phyloP scores from a whole-genome alignment of 2,797 vertebrate species.

The Garrulus glandarius region DNA sequence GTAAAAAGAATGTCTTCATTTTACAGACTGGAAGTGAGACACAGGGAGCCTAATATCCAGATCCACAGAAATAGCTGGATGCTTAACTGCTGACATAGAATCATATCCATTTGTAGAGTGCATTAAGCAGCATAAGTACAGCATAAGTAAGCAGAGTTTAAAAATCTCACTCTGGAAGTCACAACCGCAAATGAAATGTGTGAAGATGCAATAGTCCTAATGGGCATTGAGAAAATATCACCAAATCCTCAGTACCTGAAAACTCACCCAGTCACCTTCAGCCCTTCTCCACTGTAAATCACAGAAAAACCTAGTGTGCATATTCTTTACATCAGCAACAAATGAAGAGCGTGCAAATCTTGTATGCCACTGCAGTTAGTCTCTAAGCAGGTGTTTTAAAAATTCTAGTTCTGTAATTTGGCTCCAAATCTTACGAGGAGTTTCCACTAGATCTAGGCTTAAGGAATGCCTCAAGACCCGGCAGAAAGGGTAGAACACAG shows the following conservation, averaged over 20 bases:
- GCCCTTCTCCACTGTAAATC: background rate
- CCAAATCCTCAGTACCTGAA: background rate
- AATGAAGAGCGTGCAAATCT: background rate
- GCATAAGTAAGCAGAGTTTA: background rate
- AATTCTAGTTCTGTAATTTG: background rate
- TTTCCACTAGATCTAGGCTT: background rate
- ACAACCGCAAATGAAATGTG: background rate
- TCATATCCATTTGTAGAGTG: background rate
- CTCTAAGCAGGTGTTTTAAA: background rate
- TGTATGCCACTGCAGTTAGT: background rate
- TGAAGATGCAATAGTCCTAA: background rate
- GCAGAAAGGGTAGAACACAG: background rate
- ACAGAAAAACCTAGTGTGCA: background rate
- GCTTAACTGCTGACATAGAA: accelerated
- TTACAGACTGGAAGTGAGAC: background rate
- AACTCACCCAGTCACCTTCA: background rate
- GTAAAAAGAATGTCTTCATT: background rate
- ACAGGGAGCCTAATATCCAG: background rate
- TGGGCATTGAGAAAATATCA: background rate
- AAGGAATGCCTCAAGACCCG: background rate
- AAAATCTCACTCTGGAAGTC: background rate
- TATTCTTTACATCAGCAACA: background rate
- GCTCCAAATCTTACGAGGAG: background rate
- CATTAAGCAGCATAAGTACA: background rate
- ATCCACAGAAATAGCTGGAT: background rate